Percentiles rank a stretch among this genome's conserved stretches.
These are phyloP conservation scores for Xestia ashworthii DNA, from an alignment of 2,888 invertebrate genomes.

Conservation along the genomic window DNA sequence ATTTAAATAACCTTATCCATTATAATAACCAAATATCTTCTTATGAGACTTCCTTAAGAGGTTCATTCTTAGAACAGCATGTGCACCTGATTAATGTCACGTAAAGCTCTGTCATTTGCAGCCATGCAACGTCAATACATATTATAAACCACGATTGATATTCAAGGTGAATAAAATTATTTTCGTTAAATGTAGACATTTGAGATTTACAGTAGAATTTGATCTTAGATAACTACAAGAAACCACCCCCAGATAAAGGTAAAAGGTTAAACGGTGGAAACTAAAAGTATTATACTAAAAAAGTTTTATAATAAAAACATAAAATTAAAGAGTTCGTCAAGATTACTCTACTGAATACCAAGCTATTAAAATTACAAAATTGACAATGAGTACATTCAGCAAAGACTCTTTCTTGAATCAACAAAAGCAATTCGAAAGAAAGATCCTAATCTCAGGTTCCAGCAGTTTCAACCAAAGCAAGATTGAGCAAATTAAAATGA, in stretches of 20 bases:
- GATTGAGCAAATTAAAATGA: background rate
- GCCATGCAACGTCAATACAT: background rate
- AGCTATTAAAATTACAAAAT: background rate
- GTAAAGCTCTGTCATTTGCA: slow-evolving; percentile 5
- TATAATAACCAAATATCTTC: slow-evolving; percentile 3
- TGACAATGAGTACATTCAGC: background rate
- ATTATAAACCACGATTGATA: background rate
- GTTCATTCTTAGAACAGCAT: background rate
- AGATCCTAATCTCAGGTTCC: background rate
- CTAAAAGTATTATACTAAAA: background rate
- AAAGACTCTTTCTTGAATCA: background rate
- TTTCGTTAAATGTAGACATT: background rate
- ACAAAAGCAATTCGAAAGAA: background rate
- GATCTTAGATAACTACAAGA: background rate
- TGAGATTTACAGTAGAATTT: background rate
- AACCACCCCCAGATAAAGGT: background rate
- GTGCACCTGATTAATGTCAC: slow-evolving; percentile 7
- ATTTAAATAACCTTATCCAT: background rate
- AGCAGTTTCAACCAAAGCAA: background rate
- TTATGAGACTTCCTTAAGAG: background rate
- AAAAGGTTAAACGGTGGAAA: background rate
- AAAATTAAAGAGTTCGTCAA: too few relatives aligned
- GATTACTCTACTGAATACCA: background rate
- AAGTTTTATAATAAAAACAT: too few relatives aligned
- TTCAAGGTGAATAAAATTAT: background rate